A percentile compares a stretch with the other conserved stretches of the same genome.
These are phyloP conservation scores for Stenopsyche tienmushanensis DNA, from an alignment of 1,140 invertebrate species.

Conservation along the genomic window DNA sequence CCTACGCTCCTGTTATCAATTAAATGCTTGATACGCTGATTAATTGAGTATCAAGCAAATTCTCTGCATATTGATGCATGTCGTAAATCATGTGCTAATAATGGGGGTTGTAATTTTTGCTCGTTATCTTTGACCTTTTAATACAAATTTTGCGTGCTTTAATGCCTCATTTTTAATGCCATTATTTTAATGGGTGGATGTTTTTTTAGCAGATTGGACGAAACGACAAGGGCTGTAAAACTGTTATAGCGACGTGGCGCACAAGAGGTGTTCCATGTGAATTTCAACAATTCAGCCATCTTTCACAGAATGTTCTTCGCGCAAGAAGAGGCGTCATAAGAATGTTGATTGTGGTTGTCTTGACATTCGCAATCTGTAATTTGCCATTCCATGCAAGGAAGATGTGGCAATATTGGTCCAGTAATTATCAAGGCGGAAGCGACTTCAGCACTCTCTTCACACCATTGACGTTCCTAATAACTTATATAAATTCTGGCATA, in stretches of 20 bases:
- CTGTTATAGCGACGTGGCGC: constrained; percentile 42
- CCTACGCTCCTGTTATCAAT: too few relatives aligned
- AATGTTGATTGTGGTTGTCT: constrained; percentile 78
- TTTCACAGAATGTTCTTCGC: constrained; percentile 68
- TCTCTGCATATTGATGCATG: too few relatives aligned
- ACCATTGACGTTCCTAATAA: constrained; percentile 76
- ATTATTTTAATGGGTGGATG: too few relatives aligned
- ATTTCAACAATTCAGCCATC: constrained; percentile 57
- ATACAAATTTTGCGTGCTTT: too few relatives aligned
- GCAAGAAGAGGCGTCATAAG: constrained; percentile 71
- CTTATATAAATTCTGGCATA: constrained; percentile 81
- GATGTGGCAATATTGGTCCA: constrained; percentile 73
- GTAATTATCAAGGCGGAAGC: constrained; percentile 62
- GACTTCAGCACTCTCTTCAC: constrained; percentile 75
- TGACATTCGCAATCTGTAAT: constrained; percentile 82
- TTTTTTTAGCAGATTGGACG: background rate
- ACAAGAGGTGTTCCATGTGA: constrained; percentile 41
- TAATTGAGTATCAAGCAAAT: too few relatives aligned
- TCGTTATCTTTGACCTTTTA: too few relatives aligned
- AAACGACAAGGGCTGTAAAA: background rate
- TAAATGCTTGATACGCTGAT: too few relatives aligned
- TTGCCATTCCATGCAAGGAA: constrained; percentile 81
- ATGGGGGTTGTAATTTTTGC: too few relatives aligned
- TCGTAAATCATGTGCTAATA: too few relatives aligned
- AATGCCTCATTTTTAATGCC: too few relatives aligned